Base-by-base conservation (phyloP, 1,140 invertebrate species). In the Panagrolaimus sp. region DNA sequence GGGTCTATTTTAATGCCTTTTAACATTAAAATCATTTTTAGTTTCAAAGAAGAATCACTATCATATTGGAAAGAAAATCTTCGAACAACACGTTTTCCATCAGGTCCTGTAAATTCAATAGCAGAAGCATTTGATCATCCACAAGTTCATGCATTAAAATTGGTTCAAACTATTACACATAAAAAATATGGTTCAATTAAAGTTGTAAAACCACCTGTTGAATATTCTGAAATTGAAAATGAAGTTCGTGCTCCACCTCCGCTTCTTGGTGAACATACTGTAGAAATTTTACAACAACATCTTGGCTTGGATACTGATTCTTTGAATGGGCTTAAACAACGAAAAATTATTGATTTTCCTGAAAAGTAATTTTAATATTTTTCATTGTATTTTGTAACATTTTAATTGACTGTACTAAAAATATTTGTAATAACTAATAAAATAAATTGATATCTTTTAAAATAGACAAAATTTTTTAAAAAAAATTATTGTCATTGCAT, bases 41-140 rank as follows among this genome's bases (percentile, higher is more conserved):
- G 85, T 68, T 89, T 96, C 68, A 64, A 77, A 5, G 81, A 84
- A 13, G 89, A 92, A 79, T 88, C 87, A 0, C 91, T 89, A 64
- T 84, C 87, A 31, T 88, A 93, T 75, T 96, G 93, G 93, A 84
- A 88, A 53, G 72, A 85, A 4, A 81, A 88, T 65, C 90, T 98
- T 70, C 87, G 89, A 65, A 87, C 87, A 31, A 87, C 88, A 7
- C 84, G 89, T 1, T 92, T 95, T 82, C 92, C 93, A 3, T 91
- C 89, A 82, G 93, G 92, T 0, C 92, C 91, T 0, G 88, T 97
- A 0, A 97, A 98, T 85, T 88, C 86, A 14, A 88, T 96, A 79
- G 84, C 87, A 67, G 87, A 93, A 78, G 91, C 91, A 0, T 97
- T 96, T 82, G 86, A 88, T 27, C 65, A 79, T 69, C 80, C 75